Conservation (phyloP, 2,797 vertebrate genomes). For the Ciconia nigra region DNA sequence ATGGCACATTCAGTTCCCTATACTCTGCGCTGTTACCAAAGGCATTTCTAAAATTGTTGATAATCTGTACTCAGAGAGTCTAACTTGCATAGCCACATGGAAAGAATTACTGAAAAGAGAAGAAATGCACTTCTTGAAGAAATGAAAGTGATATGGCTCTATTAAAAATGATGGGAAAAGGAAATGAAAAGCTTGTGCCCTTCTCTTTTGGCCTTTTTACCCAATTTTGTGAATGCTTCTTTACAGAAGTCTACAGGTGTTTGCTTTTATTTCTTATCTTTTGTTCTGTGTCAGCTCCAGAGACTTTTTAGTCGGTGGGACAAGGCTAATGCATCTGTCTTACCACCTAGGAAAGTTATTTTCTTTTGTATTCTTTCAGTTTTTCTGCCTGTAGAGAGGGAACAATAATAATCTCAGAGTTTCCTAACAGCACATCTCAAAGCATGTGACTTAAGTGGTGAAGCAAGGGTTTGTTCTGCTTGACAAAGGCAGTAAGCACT, state of each 20-base stretch:
- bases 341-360: neutral
- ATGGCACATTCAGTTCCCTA: fast-evolving
- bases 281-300: neutral
- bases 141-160: neutral
- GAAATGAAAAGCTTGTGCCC: neutral
- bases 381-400: neutral
- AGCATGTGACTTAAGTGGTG: neutral
- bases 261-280: neutral
- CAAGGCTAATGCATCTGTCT: neutral
- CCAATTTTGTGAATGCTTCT: neutral
- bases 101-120: neutral
- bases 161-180: neutral
- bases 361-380: neutral
- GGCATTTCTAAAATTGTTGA: neutral
- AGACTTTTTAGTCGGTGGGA: neutral
- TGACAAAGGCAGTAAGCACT: neutral
- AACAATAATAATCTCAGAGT: neutral
- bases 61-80: neutral
- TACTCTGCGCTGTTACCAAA: neutral
- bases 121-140: neutral
- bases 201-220: neutral
- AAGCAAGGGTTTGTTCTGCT: neutral
- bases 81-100: neutral
- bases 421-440: neutral
- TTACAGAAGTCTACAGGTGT: neutral